Percentiles rank a stretch among this genome's conserved stretches.
These are phyloP conservation scores for Athetis lepigone DNA, from an alignment of 2,888 invertebrate species.

Conservation along the genomic window DNA sequence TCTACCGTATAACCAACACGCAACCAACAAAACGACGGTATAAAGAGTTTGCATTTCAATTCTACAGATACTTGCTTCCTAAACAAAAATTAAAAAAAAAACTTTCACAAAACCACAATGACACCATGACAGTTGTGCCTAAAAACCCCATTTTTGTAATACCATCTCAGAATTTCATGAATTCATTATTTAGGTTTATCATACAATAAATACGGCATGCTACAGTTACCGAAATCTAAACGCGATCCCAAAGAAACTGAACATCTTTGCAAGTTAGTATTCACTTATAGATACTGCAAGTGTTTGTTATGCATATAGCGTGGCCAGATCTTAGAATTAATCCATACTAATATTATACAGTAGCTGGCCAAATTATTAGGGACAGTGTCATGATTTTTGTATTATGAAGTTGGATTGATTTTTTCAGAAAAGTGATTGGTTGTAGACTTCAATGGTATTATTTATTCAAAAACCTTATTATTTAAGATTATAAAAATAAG, in stretches of 20 bases:
- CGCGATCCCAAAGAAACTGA: constrained; percentile 65
- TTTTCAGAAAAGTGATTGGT: too few species aligned
- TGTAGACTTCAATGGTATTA: too few species aligned
- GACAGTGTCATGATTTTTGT: too few species aligned
- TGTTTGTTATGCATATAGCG: background rate
- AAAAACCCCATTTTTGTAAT: background rate
- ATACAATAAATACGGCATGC: constrained; percentile 56
- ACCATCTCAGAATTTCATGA: background rate
- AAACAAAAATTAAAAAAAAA: background rate
- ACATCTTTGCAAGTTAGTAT: constrained; percentile 71
- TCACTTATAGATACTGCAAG: background rate
- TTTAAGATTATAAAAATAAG: too few species aligned
- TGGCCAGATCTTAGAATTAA: too few species aligned
- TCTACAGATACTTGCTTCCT: background rate
- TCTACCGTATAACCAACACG: too few species aligned
- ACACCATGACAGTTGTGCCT: constrained; percentile 17
- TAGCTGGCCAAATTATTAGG: too few species aligned
- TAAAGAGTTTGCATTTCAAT: constrained; percentile 5
- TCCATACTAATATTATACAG: too few species aligned
- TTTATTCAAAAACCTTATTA: too few species aligned
- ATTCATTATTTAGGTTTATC: background rate
- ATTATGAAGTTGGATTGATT: too few species aligned
- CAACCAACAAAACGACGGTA: background rate
- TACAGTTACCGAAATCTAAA: constrained; percentile 69
- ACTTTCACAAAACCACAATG: constrained; percentile 16